These are phyloP conservation scores for Anthoscopus minutus DNA, from an alignment of 2,113 vertebrate species.

Conservation along the genomic window DNA sequence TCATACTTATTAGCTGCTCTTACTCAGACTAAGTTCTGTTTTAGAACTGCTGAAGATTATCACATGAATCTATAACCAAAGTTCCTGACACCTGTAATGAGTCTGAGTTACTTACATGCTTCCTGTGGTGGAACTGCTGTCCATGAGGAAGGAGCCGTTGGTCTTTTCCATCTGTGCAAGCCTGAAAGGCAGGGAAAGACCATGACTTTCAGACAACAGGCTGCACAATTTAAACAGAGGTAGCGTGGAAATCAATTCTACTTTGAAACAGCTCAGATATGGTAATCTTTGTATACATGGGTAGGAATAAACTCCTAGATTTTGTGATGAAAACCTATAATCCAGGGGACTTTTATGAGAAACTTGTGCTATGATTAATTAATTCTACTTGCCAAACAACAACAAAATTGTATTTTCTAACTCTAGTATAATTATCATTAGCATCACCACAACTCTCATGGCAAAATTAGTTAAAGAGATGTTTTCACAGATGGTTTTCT, in stretches of 20 bases:
- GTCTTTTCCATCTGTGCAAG: conserved; percentile 94
- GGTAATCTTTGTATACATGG: not conserved
- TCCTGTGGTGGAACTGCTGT: conserved; percentile 93
- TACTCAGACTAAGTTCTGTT: not conserved
- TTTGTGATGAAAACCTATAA: not conserved
- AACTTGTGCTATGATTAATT: conserved; percentile 16
- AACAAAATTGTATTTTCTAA: not conserved
- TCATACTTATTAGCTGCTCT: not conserved
- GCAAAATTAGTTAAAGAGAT: conserved; percentile 41
- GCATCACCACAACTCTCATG: not conserved
- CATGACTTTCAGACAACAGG: not conserved
- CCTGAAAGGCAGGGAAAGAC: conserved; percentile 66
- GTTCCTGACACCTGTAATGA: not conserved
- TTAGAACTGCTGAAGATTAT: not conserved
- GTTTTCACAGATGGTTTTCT: conserved; percentile 37
- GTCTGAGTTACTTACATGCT: conserved; percentile 87
- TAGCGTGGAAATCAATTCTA: not conserved
- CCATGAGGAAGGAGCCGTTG: conserved; percentile 92
- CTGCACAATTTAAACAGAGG: not conserved
- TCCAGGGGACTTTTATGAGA: not conserved
- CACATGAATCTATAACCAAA: not conserved
- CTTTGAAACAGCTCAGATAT: not conserved
- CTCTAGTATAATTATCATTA: conserved; percentile 17
- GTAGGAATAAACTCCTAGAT: not conserved
- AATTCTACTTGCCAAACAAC: conserved; percentile 7